Conservation (phyloP, 1,140 invertebrate species). For the Thaumatotibia leucotreta region DNA sequence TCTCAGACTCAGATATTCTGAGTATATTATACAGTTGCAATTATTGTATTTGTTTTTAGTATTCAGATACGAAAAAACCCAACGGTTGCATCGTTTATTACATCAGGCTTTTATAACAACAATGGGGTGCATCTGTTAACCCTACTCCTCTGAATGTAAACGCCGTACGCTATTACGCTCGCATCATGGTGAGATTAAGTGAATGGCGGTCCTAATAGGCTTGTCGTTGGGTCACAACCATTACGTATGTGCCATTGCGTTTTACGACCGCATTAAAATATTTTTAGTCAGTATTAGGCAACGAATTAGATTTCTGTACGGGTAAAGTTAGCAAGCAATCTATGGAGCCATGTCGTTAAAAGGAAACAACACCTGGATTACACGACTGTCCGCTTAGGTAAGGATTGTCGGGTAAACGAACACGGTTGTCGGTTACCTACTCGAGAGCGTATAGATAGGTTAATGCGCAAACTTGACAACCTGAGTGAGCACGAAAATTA, state of each 20-base stretch:
- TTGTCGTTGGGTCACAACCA: neutral
- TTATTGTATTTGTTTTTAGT: too few relatives aligned
- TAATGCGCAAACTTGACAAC: neutral
- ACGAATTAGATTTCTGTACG: neutral
- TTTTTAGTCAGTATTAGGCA: slow-evolving; percentile 1
- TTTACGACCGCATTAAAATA: slow-evolving; percentile 2
- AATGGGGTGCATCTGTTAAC: neutral
- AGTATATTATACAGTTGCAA: too few relatives aligned
- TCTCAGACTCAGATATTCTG: too few relatives aligned
- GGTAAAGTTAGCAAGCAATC: neutral
- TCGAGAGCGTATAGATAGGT: too few relatives aligned
- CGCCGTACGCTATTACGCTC: neutral
- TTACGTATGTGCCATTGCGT: slow-evolving; percentile 12
- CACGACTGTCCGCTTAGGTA: too few relatives aligned
- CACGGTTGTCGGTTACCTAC: too few relatives aligned
- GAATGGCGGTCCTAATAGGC: slow-evolving; percentile 8
- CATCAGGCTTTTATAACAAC: too few relatives aligned
- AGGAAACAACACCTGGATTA: neutral
- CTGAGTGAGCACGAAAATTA: neutral
- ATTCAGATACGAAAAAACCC: too few relatives aligned
- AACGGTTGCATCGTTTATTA: too few relatives aligned
- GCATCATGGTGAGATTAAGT: slow-evolving; percentile 12
- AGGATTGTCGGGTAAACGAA: too few relatives aligned
- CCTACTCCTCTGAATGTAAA: neutral
- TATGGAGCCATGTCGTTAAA: neutral